Evolutionary conservation across 2,797 vertebrate genomes (phyloP).

Genomic region (Amphiprion clarkii): DNA sequence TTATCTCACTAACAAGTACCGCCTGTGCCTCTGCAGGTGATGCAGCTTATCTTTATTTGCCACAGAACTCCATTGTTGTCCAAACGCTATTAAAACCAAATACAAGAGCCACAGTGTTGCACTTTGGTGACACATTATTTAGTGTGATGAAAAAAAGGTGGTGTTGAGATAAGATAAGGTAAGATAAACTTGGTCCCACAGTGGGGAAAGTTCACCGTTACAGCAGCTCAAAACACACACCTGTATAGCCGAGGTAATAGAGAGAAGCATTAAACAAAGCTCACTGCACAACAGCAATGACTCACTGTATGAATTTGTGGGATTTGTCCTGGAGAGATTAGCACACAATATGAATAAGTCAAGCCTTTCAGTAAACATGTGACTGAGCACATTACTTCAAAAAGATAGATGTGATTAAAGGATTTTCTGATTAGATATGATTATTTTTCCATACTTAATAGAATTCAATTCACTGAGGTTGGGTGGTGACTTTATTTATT

Average conservation of each 20-base stretch:
- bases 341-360: not conserved
- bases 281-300: not conserved
- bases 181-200: no score
- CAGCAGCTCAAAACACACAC: no score
- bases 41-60: not conserved
- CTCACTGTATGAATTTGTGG: constrained; percentile 3
- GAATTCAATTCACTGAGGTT: not conserved
- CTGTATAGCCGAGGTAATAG: not conserved
- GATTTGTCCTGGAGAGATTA: not conserved
- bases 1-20: not conserved
- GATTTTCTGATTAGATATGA: no score
- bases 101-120: no score
- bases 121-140: not conserved
- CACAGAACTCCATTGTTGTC: no score
- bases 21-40: not conserved
- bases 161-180: no score
- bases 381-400: not conserved
- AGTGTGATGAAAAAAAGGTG: not conserved
- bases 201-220: no score
- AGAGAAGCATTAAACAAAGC: not conserved
- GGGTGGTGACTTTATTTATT: not conserved
- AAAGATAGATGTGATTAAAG: not conserved
- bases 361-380: constrained; percentile 7
- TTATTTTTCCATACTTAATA: not conserved
- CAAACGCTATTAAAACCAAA: no score